Base-by-base conservation (phyloP, 1,140 invertebrate genomes). In the Hylaeus volcanicus region DNA sequence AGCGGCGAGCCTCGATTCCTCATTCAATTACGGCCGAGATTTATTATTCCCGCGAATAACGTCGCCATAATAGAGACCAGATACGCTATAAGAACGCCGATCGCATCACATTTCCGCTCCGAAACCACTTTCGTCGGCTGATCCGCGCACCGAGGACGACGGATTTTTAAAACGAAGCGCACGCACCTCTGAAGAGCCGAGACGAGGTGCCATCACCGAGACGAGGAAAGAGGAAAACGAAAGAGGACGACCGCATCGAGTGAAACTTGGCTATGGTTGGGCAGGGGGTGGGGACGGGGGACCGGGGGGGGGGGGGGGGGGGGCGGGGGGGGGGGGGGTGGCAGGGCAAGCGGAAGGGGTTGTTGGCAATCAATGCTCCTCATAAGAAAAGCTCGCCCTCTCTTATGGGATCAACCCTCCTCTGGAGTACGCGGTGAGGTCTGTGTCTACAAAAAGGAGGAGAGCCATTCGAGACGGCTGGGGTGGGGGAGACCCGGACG, bases 351-450 rank as follows among this genome's bases (percentile, higher is more conserved):
- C 5, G 61, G 86, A 89, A 89, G 86, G 90, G 90, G 85, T 92
- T 91, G 92, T 92, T 92, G 92, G 92, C 92, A 93, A 93, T 93
- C 93, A 93, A 93, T 93, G 92, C 92, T 92, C 79, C 86, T 90
- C 91, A 90, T 91, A 92, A 92, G 92, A 91, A 92, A 92, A 92
- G 90, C 91, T 91, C 89, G 85, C 88, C 89, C 88, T 90, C 88
- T 88, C 89, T 92, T 91, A 89, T 86, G 86, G 88, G 89, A 92
- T 90, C 86, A 91, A 90, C 87, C 88, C 89, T 88, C 89, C 58
- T 84, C 74, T 68, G 79, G 79, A 76, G 74, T 88, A 77, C 84
- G 85, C 74, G 74, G 77, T 75, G 85, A 81, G 74, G 61, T 65
- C 61, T 53, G 77, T 63, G 15, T 41, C 55, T 58, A 15, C 15